Base-by-base conservation (phyloP, 2,888 invertebrate genomes). In the Limnephilus auricula region DNA sequence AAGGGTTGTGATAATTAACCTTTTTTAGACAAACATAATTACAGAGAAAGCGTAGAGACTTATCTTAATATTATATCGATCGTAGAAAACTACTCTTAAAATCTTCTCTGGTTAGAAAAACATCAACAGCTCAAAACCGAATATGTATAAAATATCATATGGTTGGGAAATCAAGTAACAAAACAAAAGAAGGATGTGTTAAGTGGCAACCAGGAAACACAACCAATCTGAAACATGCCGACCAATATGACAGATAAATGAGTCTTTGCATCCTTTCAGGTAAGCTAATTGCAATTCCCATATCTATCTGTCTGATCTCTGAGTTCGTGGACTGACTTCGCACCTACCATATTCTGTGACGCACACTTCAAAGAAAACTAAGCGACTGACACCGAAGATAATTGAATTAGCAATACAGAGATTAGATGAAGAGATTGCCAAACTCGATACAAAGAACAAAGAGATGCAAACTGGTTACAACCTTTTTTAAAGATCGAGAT, bases 231-330 rank as follows among this genome's bases (percentile, higher is more conserved):
- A 65, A 65, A n/a, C 65, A 65, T 65, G 65, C n/a, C n/a, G n/a
- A 65, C 25, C 65, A 65, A n/a, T n/a, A 34, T 82, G 82, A 82
- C 82, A 82, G 82, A 82, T 34, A 37, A 82, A 34, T 82, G 82
- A 82, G 0, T 25, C 34, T 34, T 82, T 82, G 82, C 82, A 82
- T 82, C 82, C 82, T 82, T 32, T 82, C 82, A 82, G 9, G 82
- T 25, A 18, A 82, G 37, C 25, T 82, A 82, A 34, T 82, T 34
- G 82, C 82, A 32, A 37, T 34, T 10, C 82, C 18, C 31, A 37
- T 32, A 82, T 82, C 34, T 34, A 34, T 34, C 65, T 6, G 25
- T 65, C 5, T n/a, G 65, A 65, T 65, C 65, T 65, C 65, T n/a
- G 45, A 12, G 25, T 25, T n/a, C 25, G n/a, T 65, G 65, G 9